Base-by-base conservation (phyloP, 1,140 invertebrate genomes). In the Choristoneura fumiferana region DNA sequence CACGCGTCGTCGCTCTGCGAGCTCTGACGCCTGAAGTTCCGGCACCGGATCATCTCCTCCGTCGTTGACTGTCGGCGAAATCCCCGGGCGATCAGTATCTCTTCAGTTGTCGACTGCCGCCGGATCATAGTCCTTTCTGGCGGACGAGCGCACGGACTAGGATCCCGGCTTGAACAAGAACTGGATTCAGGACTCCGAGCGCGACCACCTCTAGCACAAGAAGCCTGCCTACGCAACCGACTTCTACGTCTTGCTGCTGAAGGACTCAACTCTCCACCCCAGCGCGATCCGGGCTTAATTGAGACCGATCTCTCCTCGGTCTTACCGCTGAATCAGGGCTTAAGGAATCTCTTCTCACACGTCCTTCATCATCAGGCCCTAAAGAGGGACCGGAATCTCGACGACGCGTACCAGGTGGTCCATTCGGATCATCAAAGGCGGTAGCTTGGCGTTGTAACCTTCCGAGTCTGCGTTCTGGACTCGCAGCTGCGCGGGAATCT, bases 11-110 rank as follows among this genome's bases (percentile, higher is more conserved):
- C 94, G 73, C 94, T 95, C 69, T 95, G 94, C 0, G 94, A 95
- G 73, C 94, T 95, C 73, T 95, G 94, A 13, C 95, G 91, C 15
- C 95, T 91, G 78, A 96, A 97, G 80, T 97, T 97, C 35, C 96
- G 90, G 77, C 96, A 97, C 4, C 96, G 90, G 40, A 97, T 97
- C 94, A 96, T 97, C 79, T 98, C 96, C 72, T 98, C 96, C 0
- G 95, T 97, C 1, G 96, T 97, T 1, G 95, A 96, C 73, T 98
- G 96, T 33, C 96, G 91, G 0, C 96, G 92, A 84, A 98, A 98
- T 22, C 96, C 96, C 37, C 95, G 91, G 0, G 96, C 95, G 68
- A 97, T 97, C 10, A 98, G 87, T 67, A 98, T 98, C 84, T 98
- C 96, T 81, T 97, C 95, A 0, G 96, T 97, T 0, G 96, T 97